Conservation (phyloP, 2,113 vertebrate genomes). For the Eira barbara region DNA sequence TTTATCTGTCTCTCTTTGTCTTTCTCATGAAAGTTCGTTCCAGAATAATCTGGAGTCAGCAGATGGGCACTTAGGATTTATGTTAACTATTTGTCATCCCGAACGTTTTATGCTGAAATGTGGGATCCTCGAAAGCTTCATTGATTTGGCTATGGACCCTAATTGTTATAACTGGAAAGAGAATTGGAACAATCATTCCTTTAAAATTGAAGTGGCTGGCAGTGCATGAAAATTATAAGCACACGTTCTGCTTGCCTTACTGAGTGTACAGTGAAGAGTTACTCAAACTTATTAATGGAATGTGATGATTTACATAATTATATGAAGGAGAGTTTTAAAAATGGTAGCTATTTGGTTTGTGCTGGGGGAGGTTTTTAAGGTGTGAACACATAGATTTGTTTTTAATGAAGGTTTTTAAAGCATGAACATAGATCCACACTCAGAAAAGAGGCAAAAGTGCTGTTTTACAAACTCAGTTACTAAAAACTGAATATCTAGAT, state of each 20-base stretch:
- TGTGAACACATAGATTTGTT: background rate
- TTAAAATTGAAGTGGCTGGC: conserved; percentile 42
- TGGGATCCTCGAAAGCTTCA: background rate
- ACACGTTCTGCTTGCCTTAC: conserved; percentile 37
- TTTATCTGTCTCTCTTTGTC: background rate
- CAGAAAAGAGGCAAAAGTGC: background rate
- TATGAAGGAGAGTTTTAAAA: conserved; percentile 36
- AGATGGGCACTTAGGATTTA: background rate
- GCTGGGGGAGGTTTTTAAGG: background rate
- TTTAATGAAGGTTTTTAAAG: background rate
- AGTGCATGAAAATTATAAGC: conserved; percentile 43
- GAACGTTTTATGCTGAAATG: background rate
- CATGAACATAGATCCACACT: background rate
- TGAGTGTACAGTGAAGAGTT: conserved; percentile 34
- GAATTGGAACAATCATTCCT: conserved; percentile 34
- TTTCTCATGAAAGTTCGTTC: background rate
- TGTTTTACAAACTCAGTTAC: background rate
- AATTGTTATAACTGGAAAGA: conserved; percentile 3
- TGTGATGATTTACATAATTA: conserved; percentile 63
- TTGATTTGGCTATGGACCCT: background rate
- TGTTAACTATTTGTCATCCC: background rate
- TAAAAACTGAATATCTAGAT: background rate
- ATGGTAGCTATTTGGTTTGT: background rate
- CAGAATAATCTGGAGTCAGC: background rate
- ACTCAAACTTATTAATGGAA: conserved; percentile 54